Evolutionary conservation across 2,113 vertebrate species (phyloP).

Genomic region (Dromaius novaehollandiae): DNA sequence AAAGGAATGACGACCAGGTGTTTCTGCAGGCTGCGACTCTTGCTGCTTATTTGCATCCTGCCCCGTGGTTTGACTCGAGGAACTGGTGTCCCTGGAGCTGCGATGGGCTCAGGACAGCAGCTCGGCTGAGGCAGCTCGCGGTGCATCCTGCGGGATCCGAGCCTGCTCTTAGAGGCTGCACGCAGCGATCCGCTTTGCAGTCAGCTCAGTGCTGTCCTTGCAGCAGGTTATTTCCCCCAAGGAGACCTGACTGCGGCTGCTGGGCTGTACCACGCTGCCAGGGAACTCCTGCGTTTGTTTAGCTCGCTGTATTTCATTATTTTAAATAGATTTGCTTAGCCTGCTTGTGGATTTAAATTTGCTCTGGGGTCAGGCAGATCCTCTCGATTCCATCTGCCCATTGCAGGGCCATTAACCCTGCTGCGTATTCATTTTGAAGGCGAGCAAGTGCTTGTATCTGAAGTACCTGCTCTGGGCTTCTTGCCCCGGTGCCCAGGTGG

Average conservation of each 20-base stretch:
- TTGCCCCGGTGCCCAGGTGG: not conserved
- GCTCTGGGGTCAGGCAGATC: not conserved
- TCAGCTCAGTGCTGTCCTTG: not conserved
- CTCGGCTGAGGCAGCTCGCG: not conserved
- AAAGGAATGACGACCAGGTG: rapidly evolving
- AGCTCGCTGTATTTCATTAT: not conserved
- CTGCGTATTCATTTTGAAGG: not conserved
- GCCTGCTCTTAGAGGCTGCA: not conserved
- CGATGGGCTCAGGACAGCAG: not conserved
- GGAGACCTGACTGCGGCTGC: not conserved
- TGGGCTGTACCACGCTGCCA: not conserved
- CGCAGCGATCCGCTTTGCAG: not conserved
- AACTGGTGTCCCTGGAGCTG: not conserved
- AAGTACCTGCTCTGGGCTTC: not conserved
- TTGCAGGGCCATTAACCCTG: not conserved
- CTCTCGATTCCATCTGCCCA: not conserved
- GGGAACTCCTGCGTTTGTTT: not conserved
- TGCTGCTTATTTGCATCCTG: not conserved
- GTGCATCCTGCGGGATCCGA: not conserved
- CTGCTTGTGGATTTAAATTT: not conserved
- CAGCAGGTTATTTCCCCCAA: not conserved
- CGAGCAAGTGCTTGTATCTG: not conserved
- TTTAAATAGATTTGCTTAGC: not conserved
- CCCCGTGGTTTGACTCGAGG: not conserved
- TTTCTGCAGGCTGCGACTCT: not conserved